Base-by-base conservation (phyloP, 2,888 invertebrate species). In the Tetramorium bicarinatum region DNA sequence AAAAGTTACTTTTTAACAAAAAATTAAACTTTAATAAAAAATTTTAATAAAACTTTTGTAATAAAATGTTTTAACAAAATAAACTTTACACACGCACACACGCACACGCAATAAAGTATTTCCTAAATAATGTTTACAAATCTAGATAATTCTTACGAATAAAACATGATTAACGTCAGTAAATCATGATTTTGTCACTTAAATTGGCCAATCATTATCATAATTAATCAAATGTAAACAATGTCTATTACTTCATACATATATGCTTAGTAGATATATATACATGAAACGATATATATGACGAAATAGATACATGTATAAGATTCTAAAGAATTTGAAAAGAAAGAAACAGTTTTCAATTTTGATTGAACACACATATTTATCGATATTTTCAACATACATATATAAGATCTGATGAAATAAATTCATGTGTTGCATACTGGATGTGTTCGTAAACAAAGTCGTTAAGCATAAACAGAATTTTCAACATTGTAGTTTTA, bases 391-490 rank as follows among this genome's bases (percentile, higher is more conserved):
- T 54, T 44, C 0, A 2, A 15, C 29, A 47, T 2, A 41, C n/a
- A 44, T 3, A 56, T 25, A 9, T 15, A 1, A 59, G 18, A 49
- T 11, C 64, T 66, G 52, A 79, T 44, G 54, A 54, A 79, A 79
- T 13, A 34, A 41, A 47, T 9, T 52, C 9, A 11, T 15, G 56
- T 54, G 2, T 56, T 71, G 44, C 69, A 21, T 69, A 44, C 4
- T 56, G n/a, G 1, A 44, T 29, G 6, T 38, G 0, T 61, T 75
- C 15, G 11, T 52, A 66, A 76, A 49, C 13, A 49, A 18, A 11
- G 11, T 29, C 41, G 61, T 69, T 29, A 54, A 77, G 69, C 25
- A 25, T 52, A 34, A 8, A 9, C 3, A 13, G 9, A 15, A 21
- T 15, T 21, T 61, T 15, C 13, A 1, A 4, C n/a, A 11, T 47